phyloP scores from a whole-genome alignment of 2,888 invertebrate species.

The Agrypnus murinus region DNA sequence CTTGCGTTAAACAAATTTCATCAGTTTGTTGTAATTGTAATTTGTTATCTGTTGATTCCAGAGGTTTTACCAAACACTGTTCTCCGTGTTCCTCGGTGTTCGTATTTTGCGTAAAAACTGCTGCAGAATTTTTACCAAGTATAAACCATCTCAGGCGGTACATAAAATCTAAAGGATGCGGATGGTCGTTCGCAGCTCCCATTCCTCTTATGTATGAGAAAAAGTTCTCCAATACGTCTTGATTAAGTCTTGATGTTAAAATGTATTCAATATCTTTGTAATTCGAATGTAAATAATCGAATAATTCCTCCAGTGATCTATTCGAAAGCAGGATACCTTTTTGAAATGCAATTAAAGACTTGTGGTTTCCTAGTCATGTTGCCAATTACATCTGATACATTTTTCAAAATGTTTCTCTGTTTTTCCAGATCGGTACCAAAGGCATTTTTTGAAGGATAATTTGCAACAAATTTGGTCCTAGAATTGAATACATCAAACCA shows the following conservation, averaged over 20 bases:
- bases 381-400: neutral
- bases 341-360: neutral
- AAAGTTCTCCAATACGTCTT: constrained; percentile 5
- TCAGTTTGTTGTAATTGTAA: neutral
- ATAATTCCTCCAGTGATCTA: neutral
- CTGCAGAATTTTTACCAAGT: too few relatives aligned
- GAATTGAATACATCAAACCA: too few relatives aligned
- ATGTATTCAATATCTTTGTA: neutral
- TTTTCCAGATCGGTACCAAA: neutral
- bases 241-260: too few relatives aligned
- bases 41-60: neutral
- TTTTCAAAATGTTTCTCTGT: neutral
- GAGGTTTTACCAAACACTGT: constrained; percentile 18
- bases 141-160: constrained; percentile 27
- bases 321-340: neutral
- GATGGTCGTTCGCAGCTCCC: too few relatives aligned
- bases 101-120: constrained; percentile 4
- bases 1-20: neutral
- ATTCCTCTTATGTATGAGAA: too few relatives aligned
- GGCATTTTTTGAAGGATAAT: neutral
- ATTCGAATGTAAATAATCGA: neutral
- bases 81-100: constrained; percentile 27
- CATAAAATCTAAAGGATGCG: neutral
- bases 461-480: neutral
- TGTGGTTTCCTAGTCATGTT: neutral